Evolutionary conservation across 2,888 invertebrate genomes (phyloP), one percentile per base, ranked within the genome.

Genomic region (Gymnocheta viridis): DNA sequence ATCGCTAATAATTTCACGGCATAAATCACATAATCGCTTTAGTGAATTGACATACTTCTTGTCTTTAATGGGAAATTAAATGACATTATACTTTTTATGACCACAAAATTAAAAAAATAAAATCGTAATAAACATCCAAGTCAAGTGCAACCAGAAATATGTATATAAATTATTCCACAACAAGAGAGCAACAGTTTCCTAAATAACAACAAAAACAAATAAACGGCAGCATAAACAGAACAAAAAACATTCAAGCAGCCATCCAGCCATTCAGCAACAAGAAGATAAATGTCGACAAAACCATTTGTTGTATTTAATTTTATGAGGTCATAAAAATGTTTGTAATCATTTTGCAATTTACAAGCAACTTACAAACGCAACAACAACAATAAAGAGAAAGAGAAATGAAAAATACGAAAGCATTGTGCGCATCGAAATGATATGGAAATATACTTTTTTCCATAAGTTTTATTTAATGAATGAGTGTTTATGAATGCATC

Each of bases 301-400:
- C 89, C 90, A 90, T 89, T 90, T 89, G 84, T 72, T 72, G 88
- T 89, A 89, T 89, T 89, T 90, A 90, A 89, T 89, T 90, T 90
- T 90, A 90, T 90, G 89, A 89, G 89, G 89, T 89, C 90, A 89
- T 89, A 90, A 90, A 90, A 89, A 79, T 79, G 56, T 72, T 79
- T 88, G 89, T 88, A 90, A 90, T 89, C 88, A 89, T 90, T 90
- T 89, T 86, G 88, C 89, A 89, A 89, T 89, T 89, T 82, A 73
- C 73, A 84, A 77, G 19, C 67, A 81, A 83, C 66, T 83, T 74
- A 62, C 51, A 66, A 35, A 49, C 58, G 29, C 51, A 62, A 27
- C 67, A 70, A 22, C 29, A 54, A 19, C 29, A 41, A 35, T 32
- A 66, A 14, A 35, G 22, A 10, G 10, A 47, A 41, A 69, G 19